Percentiles rank a stretch among this genome's conserved stretches.
Conservation (phyloP, 2,888 invertebrate species). For the Lomographa bimaculata region DNA sequence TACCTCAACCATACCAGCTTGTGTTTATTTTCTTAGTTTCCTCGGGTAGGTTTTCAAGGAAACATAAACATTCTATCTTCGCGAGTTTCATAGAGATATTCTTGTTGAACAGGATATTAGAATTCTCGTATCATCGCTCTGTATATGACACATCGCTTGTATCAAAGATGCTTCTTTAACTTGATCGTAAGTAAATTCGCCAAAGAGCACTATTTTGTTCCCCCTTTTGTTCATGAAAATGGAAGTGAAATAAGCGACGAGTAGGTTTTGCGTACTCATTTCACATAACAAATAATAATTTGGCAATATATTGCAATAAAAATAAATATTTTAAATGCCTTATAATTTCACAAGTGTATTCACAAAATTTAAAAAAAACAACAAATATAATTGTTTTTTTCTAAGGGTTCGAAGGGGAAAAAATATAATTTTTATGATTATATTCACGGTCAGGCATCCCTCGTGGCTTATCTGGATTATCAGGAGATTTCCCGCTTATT, state of each 20-base stretch:
- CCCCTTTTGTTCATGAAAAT: too few species aligned
- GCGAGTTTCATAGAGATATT: slow-evolving; percentile 37
- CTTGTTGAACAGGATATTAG: slow-evolving; percentile 52
- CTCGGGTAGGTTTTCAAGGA: slow-evolving; percentile 17
- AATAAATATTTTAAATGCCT: too few species aligned
- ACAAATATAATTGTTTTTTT: too few species aligned
- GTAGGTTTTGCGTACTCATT: too few species aligned
- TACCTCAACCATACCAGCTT: not conserved
- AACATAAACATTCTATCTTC: slow-evolving; percentile 31
- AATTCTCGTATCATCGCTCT: slow-evolving; percentile 41
- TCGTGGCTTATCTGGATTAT: slow-evolving; percentile 81
- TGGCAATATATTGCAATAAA: too few species aligned
- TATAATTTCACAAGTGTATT: too few species aligned
- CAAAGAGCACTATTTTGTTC: too few species aligned
- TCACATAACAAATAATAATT: too few species aligned
- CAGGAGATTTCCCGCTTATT: slow-evolving; percentile 66
- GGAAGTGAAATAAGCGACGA: too few species aligned
- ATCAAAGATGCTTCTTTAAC: slow-evolving; percentile 1
- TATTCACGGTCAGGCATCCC: slow-evolving; percentile 79
- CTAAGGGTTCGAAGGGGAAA: slow-evolving; percentile 53
- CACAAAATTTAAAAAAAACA: too few species aligned
- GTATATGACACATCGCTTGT: slow-evolving; percentile 27
- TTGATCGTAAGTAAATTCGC: too few species aligned
- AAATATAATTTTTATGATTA: slow-evolving; percentile 76
- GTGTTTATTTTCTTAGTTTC: slow-evolving; percentile 13